Evolutionary conservation across 2,888 invertebrate genomes (phyloP), one percentile per base, ranked within the genome.

Genomic region (Cheilosia pagana): DNA sequence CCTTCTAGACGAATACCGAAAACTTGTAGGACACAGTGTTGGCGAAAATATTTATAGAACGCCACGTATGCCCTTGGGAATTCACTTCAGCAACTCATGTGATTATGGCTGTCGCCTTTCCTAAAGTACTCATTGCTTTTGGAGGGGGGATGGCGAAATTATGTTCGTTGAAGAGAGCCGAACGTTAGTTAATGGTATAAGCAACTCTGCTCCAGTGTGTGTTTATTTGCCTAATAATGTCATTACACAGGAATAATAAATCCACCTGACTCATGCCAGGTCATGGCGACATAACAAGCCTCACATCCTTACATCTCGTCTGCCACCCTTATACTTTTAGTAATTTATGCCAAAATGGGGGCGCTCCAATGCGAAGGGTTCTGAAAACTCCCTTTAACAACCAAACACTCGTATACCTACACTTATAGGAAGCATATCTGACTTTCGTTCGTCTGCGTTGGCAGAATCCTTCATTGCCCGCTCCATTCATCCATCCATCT

Each of bases 221-320:
- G 78, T 83, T 83, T 78, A 83, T 83, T 83, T 85, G 81, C 83
- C 79, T 85, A 75, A 81, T 81, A 85, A 85, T 77, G 79, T 85
- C 74, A 71, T 85, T 75, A 74, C 74, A 79, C 50, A 62, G 62
- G 60, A 59, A 78, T 72, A 78, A 83, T 83, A 78, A 78, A 74
- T 83, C 78, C 72, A 83, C 78, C 78, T 57, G 60, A 71, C 77
- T 82, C 70, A 76, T 48, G 63, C 65, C 45, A 68, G 81, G 63
- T 59, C 63, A 76, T 77, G 28, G 35, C 72, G 41, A 39, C 43
- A 31, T 65, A 65, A 41, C 55, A 39, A 50, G 28, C 10, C 10
- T 16, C 21, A 53, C 31, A 52, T 28, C 21, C 59, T 16, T 48
- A 16, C 25, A 39, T 35, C 23, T 6, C 12, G 55, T 63, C 48